Evolutionary conservation across 2,113 vertebrate species (phyloP).

Genomic region (Melanocharis versteri): DNA sequence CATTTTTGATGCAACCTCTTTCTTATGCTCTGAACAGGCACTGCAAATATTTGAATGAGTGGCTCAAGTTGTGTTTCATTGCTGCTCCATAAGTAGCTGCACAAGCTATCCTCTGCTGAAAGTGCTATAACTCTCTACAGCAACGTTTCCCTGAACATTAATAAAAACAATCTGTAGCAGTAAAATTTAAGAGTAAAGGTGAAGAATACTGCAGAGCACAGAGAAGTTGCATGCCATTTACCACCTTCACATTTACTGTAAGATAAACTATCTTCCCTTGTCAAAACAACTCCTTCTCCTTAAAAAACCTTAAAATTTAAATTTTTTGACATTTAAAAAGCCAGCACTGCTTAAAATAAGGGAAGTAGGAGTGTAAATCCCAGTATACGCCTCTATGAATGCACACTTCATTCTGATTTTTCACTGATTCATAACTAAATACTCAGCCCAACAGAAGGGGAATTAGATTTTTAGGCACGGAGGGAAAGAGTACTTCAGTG

Average conservation of each 20-base stretch:
- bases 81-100: not conserved
- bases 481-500: not conserved
- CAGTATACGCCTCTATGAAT: constrained; percentile 12
- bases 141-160: not conserved
- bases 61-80: not conserved
- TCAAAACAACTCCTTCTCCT: constrained; percentile 19
- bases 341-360: constrained; percentile 39
- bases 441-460: constrained; percentile 34
- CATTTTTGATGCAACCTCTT: not conserved
- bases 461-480: constrained; percentile 18
- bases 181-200: not conserved
- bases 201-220: not conserved
- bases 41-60: not conserved
- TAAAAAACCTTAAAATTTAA: not conserved
- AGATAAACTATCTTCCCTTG: not conserved
- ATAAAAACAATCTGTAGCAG: not conserved
- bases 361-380: constrained; percentile 55
- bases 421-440: constrained; percentile 53
- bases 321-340: constrained; percentile 51
- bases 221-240: not conserved
- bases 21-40: not conserved
- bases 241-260: not conserved
- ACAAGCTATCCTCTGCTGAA: not conserved
- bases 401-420: constrained; percentile 60
- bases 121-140: not conserved